Conservation (phyloP, 2,113 vertebrate genomes). For the Triplophysa rosa region DNA sequence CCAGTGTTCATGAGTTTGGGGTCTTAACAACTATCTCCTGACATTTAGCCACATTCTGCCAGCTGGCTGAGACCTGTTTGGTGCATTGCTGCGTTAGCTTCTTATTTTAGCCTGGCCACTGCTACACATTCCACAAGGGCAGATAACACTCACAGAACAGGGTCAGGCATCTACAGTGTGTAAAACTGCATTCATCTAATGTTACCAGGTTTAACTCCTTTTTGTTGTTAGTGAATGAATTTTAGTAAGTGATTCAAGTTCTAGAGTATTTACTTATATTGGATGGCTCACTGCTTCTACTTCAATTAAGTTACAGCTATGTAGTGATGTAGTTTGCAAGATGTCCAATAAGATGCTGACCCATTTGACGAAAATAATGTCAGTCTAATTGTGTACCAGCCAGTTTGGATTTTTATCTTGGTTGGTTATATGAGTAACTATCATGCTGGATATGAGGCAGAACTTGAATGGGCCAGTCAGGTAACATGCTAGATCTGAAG, state of each 20-base stretch:
- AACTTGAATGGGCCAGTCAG: not conserved
- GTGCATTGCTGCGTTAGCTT: constrained; percentile 64
- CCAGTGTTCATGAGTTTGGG: constrained; percentile 21
- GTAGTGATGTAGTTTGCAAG: not conserved
- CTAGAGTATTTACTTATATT: not conserved
- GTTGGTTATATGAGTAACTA: constrained; percentile 6
- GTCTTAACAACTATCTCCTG: constrained; percentile 65
- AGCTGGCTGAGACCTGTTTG: constrained; percentile 58
- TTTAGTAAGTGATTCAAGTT: not conserved
- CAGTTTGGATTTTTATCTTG: not conserved
- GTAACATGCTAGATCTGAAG: not conserved
- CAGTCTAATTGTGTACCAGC: not conserved
- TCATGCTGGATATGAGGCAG: not conserved
- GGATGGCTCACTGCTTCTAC: not conserved
- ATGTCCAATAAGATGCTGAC: not conserved
- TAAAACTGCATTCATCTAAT: not conserved
- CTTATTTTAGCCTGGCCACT: constrained; percentile 77
- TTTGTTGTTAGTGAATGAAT: not conserved
- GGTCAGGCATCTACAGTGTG: constrained; percentile 6
- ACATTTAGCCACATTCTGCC: constrained; percentile 72
- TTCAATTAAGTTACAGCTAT: not conserved
- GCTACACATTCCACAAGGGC: constrained; percentile 74
- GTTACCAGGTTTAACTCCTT: not conserved
- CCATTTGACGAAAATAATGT: not conserved
- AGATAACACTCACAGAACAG: constrained; percentile 67